Evolutionary conservation across 1,140 invertebrate species (phyloP).

Genomic region (Nephotettix cincticeps): DNA sequence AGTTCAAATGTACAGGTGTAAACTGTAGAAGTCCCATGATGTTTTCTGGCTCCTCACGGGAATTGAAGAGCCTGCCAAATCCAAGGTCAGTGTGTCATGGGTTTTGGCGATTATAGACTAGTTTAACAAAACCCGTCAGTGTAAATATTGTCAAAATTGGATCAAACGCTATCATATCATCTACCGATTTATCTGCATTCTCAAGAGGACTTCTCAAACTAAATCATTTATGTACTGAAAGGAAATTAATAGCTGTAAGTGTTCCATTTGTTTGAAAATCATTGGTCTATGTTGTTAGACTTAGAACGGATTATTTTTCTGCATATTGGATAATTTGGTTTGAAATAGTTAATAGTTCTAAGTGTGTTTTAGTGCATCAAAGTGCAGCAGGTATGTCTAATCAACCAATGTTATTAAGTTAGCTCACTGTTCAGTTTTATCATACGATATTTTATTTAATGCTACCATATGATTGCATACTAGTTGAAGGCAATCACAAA

Average conservation of each 20-base stretch:
- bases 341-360: too few relatives aligned
- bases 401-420: too few relatives aligned
- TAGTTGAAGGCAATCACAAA: too few relatives aligned
- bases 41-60: constrained; percentile 7
- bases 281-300: not conserved
- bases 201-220: constrained; percentile 10
- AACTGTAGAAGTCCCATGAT: constrained; percentile 6
- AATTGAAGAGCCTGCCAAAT: not conserved
- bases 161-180: too few relatives aligned
- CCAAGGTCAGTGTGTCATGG: constrained; percentile 7
- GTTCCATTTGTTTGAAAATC: not conserved
- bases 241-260: not conserved
- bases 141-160: too few relatives aligned
- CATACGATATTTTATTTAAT: too few relatives aligned
- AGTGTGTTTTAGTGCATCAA: too few relatives aligned
- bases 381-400: too few relatives aligned
- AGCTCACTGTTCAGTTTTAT: too few relatives aligned
- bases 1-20: constrained; percentile 22
- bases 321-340: not conserved
- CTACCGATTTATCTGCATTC: not conserved
- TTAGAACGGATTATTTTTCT: not conserved
- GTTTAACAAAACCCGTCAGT: constrained; percentile 36
- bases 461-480: too few relatives aligned
- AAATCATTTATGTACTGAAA: constrained; percentile 11
- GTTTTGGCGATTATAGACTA: constrained; percentile 36